Evolutionary conservation across 2,888 invertebrate genomes (phyloP).

Genomic region (Cheilosia urbana): DNA sequence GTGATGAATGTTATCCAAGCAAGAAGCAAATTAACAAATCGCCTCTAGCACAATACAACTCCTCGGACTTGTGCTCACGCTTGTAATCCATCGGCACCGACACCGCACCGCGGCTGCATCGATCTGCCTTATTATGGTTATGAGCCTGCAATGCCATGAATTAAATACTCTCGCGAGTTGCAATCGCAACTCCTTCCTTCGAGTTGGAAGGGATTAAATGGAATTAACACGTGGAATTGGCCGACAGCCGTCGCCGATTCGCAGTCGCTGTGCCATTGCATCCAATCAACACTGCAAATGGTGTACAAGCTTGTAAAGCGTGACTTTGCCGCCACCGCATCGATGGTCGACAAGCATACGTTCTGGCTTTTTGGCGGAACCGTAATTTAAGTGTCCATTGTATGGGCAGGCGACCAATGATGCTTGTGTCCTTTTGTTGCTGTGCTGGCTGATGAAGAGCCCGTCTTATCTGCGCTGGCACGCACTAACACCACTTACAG

Average conservation of each 20-base stretch:
- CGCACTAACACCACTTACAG: slow-evolving; percentile 70
- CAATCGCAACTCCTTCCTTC: slow-evolving; percentile 12
- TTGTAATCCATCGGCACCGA: slow-evolving; percentile 38
- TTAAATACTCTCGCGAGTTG: slow-evolving; percentile 59
- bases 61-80: slow-evolving; percentile 20
- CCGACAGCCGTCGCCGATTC: slow-evolving; percentile 62
- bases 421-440: slow-evolving; percentile 57
- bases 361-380: slow-evolving; percentile 31
- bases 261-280: slow-evolving; percentile 32
- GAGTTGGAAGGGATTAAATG: slow-evolving; percentile 62
- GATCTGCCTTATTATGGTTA: slow-evolving; percentile 66
- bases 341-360: not conserved
- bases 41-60: slow-evolving; percentile 60
- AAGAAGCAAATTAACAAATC: slow-evolving; percentile 72
- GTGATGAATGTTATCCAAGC: slow-evolving; percentile 75
- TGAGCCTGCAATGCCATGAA: slow-evolving; percentile 69
- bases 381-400: slow-evolving; percentile 64
- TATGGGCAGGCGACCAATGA: slow-evolving; percentile 23
- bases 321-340: slow-evolving; percentile 51
- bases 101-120: slow-evolving; percentile 9
- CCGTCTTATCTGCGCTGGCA: slow-evolving; percentile 59
- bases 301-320: slow-evolving; percentile 70
- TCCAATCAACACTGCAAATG: slow-evolving; percentile 69
- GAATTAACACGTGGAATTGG: slow-evolving; percentile 74
- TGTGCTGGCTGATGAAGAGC: slow-evolving; percentile 49